Evolutionary conservation across 2,113 vertebrate genomes (phyloP).

Genomic region (Myiopsitta monachus): DNA sequence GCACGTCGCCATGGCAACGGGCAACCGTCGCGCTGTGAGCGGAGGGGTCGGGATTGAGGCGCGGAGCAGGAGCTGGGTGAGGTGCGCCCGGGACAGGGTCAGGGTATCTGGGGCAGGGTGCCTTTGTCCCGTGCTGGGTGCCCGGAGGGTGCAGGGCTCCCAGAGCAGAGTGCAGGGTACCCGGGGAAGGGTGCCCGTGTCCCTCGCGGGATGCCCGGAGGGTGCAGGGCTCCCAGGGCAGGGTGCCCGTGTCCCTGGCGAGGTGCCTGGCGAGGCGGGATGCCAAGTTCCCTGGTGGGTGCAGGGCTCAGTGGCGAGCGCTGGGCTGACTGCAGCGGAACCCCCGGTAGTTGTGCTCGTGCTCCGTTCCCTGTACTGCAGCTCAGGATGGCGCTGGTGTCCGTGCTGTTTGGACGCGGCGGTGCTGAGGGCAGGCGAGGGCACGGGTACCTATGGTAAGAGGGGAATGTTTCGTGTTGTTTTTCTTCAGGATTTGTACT

Average conservation of each 20-base stretch:
- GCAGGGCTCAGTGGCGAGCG: background rate
- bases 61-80: too few species aligned
- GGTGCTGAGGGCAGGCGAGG: background rate
- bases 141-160: background rate
- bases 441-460: background rate
- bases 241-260: background rate
- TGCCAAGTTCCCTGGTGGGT: background rate
- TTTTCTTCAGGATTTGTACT: background rate
- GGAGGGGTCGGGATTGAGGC: background rate
- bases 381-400: background rate
- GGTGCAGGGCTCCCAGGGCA: background rate
- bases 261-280: background rate
- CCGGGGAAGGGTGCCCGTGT: background rate
- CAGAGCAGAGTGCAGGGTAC: background rate
- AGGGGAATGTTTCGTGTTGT: fast-evolving
- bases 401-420: background rate
- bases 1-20: background rate
- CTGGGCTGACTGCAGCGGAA: background rate
- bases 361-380: background rate
- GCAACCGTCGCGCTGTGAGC: background rate
- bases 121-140: background rate
- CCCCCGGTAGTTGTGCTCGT: fast-evolving
- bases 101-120: background rate
- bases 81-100: too few species aligned
- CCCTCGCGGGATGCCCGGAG: background rate